A percentile compares a stretch with the other conserved stretches of the same genome.
Conservation (phyloP, 2,113 vertebrate genomes). For the Crotalus tigris region DNA sequence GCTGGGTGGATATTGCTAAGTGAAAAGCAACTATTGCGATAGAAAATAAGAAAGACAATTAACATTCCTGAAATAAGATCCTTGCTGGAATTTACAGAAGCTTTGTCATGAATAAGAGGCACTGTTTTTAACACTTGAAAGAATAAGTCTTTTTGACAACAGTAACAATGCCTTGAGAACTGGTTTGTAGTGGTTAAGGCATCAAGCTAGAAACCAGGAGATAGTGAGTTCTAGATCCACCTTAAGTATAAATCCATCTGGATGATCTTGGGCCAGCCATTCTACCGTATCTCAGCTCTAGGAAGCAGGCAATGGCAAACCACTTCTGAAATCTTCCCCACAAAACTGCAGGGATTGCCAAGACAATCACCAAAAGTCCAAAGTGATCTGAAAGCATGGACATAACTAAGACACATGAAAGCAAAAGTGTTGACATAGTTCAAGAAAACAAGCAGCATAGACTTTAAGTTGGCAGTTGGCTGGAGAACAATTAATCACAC, state of each 20-base stretch:
- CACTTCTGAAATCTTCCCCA: not conserved
- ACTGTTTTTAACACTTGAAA: slow-evolving; percentile 10
- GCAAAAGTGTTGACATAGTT: not conserved
- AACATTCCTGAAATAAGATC: not conserved
- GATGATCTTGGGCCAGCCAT: not conserved
- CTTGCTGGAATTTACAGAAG: not conserved
- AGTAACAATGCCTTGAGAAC: not conserved
- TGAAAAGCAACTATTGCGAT: not conserved
- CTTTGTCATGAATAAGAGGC: not conserved
- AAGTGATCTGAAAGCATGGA: not conserved
- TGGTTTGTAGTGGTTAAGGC: not conserved
- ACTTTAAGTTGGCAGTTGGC: not conserved
- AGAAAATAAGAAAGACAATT: not conserved
- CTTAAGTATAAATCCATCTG: not conserved
- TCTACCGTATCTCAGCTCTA: not conserved
- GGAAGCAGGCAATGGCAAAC: not conserved
- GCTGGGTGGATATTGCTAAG: not conserved
- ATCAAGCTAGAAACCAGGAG: not conserved
- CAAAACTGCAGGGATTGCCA: not conserved
- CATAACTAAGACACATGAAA: not conserved
- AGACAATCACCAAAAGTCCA: not conserved
- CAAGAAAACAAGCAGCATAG: not conserved
- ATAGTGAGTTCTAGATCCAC: not conserved
- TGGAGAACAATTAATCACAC: not conserved
- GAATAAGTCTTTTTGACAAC: not conserved